These are phyloP conservation scores for Thelaira solivaga DNA, from an alignment of 2,888 invertebrate species.

Conservation along the genomic window DNA sequence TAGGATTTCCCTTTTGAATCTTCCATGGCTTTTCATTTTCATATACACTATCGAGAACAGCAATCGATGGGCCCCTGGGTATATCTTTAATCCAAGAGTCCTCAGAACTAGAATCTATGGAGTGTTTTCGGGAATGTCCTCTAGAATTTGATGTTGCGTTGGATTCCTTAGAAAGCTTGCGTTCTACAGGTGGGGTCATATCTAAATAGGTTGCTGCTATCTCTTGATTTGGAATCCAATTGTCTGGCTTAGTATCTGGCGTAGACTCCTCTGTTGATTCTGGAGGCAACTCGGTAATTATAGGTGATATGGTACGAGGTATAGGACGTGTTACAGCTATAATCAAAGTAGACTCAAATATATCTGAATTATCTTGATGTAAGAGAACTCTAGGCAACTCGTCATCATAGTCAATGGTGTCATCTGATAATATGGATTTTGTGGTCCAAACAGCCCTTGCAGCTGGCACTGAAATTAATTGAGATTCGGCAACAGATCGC, in stretches of 20 bases:
- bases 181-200: slow-evolving; percentile 63
- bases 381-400: slow-evolving; percentile 72
- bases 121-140: slow-evolving; percentile 65
- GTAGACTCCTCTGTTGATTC: slow-evolving; percentile 38
- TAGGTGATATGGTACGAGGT: slow-evolving; percentile 49
- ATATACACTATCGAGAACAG: slow-evolving; percentile 61
- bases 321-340: slow-evolving; percentile 71
- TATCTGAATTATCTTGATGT: slow-evolving; percentile 73
- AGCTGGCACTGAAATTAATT: slow-evolving; percentile 41
- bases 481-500: slow-evolving; percentile 39
- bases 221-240: slow-evolving; percentile 70
- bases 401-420: slow-evolving; percentile 64
- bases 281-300: slow-evolving; percentile 60
- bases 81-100: slow-evolving; percentile 68
- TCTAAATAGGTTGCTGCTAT: slow-evolving; percentile 67
- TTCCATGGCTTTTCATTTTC: slow-evolving; percentile 68
- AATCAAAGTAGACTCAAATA: slow-evolving; percentile 73
- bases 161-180: slow-evolving; percentile 58
- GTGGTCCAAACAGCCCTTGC: slow-evolving; percentile 70
- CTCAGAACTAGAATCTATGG: slow-evolving; percentile 69
- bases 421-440: slow-evolving; percentile 68
- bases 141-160: slow-evolving; percentile 42
- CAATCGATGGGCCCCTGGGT: slow-evolving; percentile 50
- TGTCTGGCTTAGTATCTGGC: slow-evolving; percentile 44
- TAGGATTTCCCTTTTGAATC: slow-evolving; percentile 49